These are phyloP conservation scores for Apostichopus californicus DNA, from an alignment of 35 echinoderm and acorn worm genomes.

Conservation along the genomic window DNA sequence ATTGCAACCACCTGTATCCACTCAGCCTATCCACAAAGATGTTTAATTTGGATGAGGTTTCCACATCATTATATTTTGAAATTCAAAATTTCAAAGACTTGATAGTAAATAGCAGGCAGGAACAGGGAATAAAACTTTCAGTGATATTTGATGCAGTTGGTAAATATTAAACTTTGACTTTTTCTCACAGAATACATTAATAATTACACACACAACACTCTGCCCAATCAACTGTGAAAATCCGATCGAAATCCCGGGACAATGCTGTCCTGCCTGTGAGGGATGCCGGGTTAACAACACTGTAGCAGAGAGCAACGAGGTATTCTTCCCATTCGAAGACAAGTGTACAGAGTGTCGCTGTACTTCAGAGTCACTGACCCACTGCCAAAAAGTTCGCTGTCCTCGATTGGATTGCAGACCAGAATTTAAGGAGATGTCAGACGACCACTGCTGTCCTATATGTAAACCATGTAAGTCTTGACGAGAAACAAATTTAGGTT, in stretches of 20 bases:
- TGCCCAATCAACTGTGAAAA: slow-evolving; percentile 56
- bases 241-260: slow-evolving; percentile 42
- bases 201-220: background rate
- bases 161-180: too few relatives aligned
- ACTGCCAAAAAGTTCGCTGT: slow-evolving; percentile 7
- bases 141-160: too few relatives aligned
- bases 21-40: too few relatives aligned
- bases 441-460: slow-evolving; percentile 39
- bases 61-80: too few relatives aligned
- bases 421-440: slow-evolving; percentile 16
- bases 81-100: too few relatives aligned
- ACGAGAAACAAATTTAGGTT: too few relatives aligned
- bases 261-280: slow-evolving; percentile 75
- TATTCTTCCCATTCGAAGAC: slow-evolving; percentile 32
- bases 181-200: background rate
- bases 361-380: background rate
- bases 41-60: too few relatives aligned
- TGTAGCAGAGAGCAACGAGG: background rate
- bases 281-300: slow-evolving; percentile 46
- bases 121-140: too few relatives aligned
- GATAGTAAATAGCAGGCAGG: too few relatives aligned
- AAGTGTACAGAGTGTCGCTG: slow-evolving; percentile 43
- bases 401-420: background rate
- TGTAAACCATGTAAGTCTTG: slow-evolving; percentile 35
- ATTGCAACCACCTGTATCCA: too few relatives aligned